phyloP scores from a whole-genome alignment of 37 sponge, comb jelly and placozoan species.

The Cladorhizidae sp. region DNA sequence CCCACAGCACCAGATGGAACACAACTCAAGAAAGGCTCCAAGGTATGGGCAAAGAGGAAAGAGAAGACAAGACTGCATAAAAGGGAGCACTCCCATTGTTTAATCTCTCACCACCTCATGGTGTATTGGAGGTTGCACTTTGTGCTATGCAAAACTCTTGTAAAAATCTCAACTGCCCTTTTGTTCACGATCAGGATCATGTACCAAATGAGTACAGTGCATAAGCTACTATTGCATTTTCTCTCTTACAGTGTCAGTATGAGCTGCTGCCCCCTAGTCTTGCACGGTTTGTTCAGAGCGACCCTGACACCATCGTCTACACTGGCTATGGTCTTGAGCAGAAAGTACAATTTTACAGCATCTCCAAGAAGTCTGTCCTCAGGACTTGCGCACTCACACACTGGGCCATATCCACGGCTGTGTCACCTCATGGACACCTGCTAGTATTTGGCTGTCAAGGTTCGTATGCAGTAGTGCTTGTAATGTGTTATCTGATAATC shows the following conservation, averaged over 20 bases:
- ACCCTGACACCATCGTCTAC: slow-evolving; percentile 73
- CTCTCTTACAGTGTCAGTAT: slow-evolving; percentile 42
- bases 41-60: slow-evolving; percentile 8
- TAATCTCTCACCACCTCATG: too few relatives aligned
- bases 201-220: too few relatives aligned
- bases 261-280: slow-evolving; percentile 71
- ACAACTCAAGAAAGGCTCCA: slow-evolving; percentile 30
- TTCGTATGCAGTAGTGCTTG: neutral
- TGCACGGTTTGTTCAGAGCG: slow-evolving; percentile 71
- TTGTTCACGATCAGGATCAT: too few relatives aligned
- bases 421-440: slow-evolving; percentile 78
- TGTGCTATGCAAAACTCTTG: too few relatives aligned
- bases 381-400: slow-evolving; percentile 67
- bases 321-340: slow-evolving; percentile 66
- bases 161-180: too few relatives aligned
- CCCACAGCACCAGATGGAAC: slow-evolving; percentile 57
- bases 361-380: slow-evolving; percentile 59
- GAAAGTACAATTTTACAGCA: slow-evolving; percentile 68
- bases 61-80: too few relatives aligned
- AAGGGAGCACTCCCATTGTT: too few relatives aligned
- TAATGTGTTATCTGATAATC: neutral
- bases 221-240: too few relatives aligned
- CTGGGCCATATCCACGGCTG: slow-evolving; percentile 67
- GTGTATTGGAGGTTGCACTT: too few relatives aligned
- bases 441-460: slow-evolving; percentile 77